Evolutionary conservation across 1,140 invertebrate species (phyloP), one percentile per base, ranked within the genome.

Genomic region (Drosophila simulans): DNA sequence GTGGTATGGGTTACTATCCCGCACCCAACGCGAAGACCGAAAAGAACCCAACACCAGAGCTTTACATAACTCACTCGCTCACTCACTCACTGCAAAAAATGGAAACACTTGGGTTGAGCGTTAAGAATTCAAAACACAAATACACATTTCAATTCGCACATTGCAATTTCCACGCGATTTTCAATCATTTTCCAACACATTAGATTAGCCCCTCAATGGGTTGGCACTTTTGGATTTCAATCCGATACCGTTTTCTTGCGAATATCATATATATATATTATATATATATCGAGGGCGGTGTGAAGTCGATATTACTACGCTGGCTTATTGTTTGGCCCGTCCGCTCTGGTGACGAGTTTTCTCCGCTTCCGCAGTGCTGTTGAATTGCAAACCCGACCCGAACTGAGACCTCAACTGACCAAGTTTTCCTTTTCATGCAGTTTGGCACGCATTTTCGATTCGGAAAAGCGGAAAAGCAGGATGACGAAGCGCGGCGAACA

Each of bases 321-420:
- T 78, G 76, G 54, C 66, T 72, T 78, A 62, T 45, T 45, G 66
- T 69, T 83, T 65, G 73, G 75, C 65, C 55, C 65, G 60, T 35
- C n/a, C 40, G 57, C 62, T 55, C 15, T 39, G 22, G 48, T 20
- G 62, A 68, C 68, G 39, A 73, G 53, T 62, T 70, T 62, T 86
- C 64, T 83, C 85, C 86, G 86, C 77, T 90, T 79, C 70, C 70
- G 66, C 70, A 66, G 75, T 91, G 90, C 80, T 91, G 80, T 82
- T 91, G 77, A 82, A 77, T 85, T 91, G 90, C 90, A 90, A 91
- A 88, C 90, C 83, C 90, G 90, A 89, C 82, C 80, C 90, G 86
- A 91, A 91, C 90, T 91, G 85, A 91, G 74, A 65, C 57, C 68
- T 76, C 66, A 83, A 91, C 71, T 88, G 77, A 77, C 81, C 78